Percentiles rank a stretch among this genome's conserved stretches.
Evolutionary conservation across 2,113 vertebrate species (phyloP).

Genomic region (Gobiocypris rarus): DNA sequence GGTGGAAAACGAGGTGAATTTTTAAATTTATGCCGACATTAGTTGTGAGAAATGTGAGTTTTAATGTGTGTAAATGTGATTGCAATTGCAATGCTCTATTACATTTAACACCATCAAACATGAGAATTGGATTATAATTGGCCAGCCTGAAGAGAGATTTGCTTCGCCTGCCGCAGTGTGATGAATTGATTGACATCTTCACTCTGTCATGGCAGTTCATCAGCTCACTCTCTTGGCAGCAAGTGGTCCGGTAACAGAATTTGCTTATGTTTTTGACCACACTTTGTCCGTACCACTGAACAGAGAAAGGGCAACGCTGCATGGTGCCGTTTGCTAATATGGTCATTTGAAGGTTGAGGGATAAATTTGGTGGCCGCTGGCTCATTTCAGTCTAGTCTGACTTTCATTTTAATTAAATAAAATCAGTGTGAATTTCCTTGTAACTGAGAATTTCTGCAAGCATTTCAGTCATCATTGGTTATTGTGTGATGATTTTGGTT

Average conservation of each 20-base stretch:
- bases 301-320: not conserved
- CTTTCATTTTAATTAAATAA: not conserved
- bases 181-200: constrained; percentile 45
- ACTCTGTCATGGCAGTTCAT: constrained; percentile 30
- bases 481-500: not conserved
- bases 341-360: constrained; percentile 39
- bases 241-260: not conserved
- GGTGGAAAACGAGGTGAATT: not conserved
- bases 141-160: not conserved
- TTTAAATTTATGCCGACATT: not conserved
- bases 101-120: not conserved
- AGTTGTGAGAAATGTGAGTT: not conserved
- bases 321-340: not conserved
- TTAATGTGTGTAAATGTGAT: not conserved
- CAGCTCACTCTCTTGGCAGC: constrained; percentile 16
- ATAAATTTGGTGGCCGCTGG: not conserved
- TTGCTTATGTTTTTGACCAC: constrained; percentile 13
- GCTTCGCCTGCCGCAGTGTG: constrained; percentile 11
- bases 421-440: not conserved
- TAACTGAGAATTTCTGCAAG: not conserved
- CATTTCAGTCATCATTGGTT: not conserved
- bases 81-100: not conserved
- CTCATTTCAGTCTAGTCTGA: not conserved
- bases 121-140: not conserved
- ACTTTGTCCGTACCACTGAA: not conserved